Base-by-base conservation (phyloP, 2,888 invertebrate species). In the Thumatha senex region DNA sequence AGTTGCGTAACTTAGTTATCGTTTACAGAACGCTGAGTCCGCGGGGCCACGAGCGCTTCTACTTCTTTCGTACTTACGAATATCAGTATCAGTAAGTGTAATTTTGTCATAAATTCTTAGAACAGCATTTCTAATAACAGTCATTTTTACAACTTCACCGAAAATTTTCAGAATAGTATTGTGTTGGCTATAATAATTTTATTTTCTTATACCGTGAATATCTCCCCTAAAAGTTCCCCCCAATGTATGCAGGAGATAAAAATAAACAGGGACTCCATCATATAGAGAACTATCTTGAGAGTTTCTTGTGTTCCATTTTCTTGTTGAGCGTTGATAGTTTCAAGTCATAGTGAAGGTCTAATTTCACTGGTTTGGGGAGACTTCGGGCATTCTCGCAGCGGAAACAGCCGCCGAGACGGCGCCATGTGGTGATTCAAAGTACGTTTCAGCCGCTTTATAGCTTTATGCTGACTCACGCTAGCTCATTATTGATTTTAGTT, bases 331-430 rank as follows among this genome's bases (percentile, higher is more conserved):
- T 29, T 39, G 41, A 47, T 54, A 56, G 54, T 52, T 61, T 48
- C 34, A 41, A 42, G 44, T 51, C 42, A 64, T 65, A 61, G 59
- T 42, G 49, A 46, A 46, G 75, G 48, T 62, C 75, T 41, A 11
- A 46, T 29, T 63, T 56, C 0, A 29, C 8, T 74, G 75, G 80
- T 46, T 42, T 36, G 56, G 67, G 63, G 67, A 61, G 68, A 55
- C 56, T 60, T 52, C 24, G 66, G 59, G 69, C 66, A 67, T 76
- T 68, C 71, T 62, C 71, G 71, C 68, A 68, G 50, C 58, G 62
- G 61, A 63, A 56, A 67, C 70, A 67, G 67, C 65, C 76, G 76
- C 63, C 81, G 67, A 76, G 81, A 80, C 82, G 82, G 81, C 81
- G 82, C 81, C 81, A 58, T 47, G 64, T 49, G 58, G 72, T 78